These are phyloP conservation scores for Cardinalis cardinalis DNA, from an alignment of 2,113 vertebrate genomes.

Conservation along the genomic window DNA sequence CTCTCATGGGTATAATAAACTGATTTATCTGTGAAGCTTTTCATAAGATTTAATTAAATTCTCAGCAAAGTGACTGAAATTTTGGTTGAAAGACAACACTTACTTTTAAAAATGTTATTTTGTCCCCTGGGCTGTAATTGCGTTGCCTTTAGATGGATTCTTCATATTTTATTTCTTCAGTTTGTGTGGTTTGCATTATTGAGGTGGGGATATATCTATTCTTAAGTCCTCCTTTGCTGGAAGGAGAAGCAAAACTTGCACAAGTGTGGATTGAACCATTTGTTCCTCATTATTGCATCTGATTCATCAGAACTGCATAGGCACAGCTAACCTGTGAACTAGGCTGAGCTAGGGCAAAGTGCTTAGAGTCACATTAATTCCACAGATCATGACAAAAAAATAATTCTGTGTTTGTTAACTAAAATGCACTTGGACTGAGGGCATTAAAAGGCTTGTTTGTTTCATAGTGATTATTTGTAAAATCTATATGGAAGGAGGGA, in stretches of 20 bases:
- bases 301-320: not conserved
- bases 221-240: not conserved
- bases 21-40: not conserved
- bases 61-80: not conserved
- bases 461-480: not conserved
- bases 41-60: conserved; percentile 9
- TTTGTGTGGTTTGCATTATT: not conserved
- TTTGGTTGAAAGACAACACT: not conserved
- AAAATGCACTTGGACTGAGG: not conserved
- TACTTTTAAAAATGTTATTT: not conserved
- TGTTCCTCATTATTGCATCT: not conserved
- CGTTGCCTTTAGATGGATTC: not conserved
- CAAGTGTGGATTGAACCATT: not conserved
- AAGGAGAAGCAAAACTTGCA: not conserved
- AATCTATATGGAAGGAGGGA: not conserved
- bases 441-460: not conserved
- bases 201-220: not conserved
- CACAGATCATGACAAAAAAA: not conserved
- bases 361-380: not conserved
- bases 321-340: not conserved
- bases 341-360: not conserved
- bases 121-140: not conserved
- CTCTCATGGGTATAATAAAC: not conserved
- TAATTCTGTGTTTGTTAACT: not conserved
- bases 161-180: not conserved